These are phyloP conservation scores for Triplophysa rosa DNA, from an alignment of 2,113 vertebrate species.

Conservation along the genomic window DNA sequence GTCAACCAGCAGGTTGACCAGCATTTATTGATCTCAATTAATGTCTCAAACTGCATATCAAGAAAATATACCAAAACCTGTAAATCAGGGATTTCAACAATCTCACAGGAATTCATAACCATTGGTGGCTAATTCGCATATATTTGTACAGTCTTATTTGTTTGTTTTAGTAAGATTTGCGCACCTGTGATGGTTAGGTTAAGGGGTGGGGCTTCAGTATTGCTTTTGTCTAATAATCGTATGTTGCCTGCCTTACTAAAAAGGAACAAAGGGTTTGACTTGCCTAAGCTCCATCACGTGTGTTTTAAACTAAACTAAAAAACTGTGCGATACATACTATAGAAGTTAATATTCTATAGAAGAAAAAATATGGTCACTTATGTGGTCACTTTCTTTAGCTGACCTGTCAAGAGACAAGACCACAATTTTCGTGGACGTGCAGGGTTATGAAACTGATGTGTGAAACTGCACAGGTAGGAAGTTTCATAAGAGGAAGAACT, in stretches of 20 bases:
- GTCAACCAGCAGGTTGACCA: too few species aligned
- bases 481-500: constrained; percentile 1
- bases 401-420: neutral
- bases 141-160: too few species aligned
- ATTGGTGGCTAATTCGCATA: too few species aligned
- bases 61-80: too few species aligned
- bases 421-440: neutral
- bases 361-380: neutral
- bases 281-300: neutral
- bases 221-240: too few species aligned
- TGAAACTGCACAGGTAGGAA: neutral
- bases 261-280: neutral
- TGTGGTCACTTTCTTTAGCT: neutral
- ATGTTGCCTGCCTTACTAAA: neutral
- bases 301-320: neutral
- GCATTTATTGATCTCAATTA: too few species aligned
- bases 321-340: neutral
- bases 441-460: constrained; percentile 10
- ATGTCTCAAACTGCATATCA: too few species aligned
- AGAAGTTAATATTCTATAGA: neutral
- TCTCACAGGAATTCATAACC: too few species aligned
- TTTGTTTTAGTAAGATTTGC: too few species aligned
- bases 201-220: too few species aligned
- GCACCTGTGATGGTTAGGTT: too few species aligned
- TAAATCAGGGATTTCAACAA: too few species aligned